Evolutionary conservation across 2,888 invertebrate genomes (phyloP).

Genomic region (Drosophila nr. medialis): DNA sequence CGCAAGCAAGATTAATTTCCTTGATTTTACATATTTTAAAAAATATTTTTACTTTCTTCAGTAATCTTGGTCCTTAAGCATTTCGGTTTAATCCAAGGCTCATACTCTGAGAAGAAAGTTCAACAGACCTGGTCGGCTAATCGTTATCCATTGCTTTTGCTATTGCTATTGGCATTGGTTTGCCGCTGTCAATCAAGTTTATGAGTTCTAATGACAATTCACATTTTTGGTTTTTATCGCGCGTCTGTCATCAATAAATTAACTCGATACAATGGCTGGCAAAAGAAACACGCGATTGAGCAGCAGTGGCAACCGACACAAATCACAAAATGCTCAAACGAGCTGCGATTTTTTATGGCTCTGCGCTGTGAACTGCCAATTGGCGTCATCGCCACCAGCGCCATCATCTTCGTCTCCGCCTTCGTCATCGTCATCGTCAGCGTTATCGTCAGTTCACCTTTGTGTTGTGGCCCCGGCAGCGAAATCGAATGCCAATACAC

Average conservation of each 20-base stretch:
- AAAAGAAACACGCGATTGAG: conserved; percentile 72
- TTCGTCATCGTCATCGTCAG: conserved; percentile 23
- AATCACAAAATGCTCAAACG: conserved; percentile 77
- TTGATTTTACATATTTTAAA: neutral
- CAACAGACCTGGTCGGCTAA: conserved; percentile 49
- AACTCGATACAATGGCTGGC: conserved; percentile 78
- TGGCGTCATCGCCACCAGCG: conserved; percentile 49
- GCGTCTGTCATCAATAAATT: conserved; percentile 83
- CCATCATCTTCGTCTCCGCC: conserved; percentile 23
- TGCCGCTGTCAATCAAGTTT: conserved; percentile 67
- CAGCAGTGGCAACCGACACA: conserved; percentile 43
- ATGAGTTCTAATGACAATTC: conserved; percentile 82
- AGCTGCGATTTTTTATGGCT: conserved; percentile 78
- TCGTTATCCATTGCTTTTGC: conserved; percentile 32
- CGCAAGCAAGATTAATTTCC: neutral
- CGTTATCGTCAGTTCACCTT: conserved; percentile 73
- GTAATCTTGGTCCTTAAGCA: neutral
- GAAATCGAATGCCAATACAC: conserved; percentile 64
- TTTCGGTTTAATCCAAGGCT: neutral
- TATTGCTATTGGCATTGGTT: conserved; percentile 17
- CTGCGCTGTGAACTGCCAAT: conserved; percentile 41
- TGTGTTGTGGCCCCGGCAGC: conserved; percentile 54
- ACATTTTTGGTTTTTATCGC: conserved; percentile 80
- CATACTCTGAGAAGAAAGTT: conserved; percentile 23
- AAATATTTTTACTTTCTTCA: neutral